Evolutionary conservation across 2,113 vertebrate genomes (phyloP), one percentile per base, ranked within the genome.

Genomic region (Mola mola): DNA sequence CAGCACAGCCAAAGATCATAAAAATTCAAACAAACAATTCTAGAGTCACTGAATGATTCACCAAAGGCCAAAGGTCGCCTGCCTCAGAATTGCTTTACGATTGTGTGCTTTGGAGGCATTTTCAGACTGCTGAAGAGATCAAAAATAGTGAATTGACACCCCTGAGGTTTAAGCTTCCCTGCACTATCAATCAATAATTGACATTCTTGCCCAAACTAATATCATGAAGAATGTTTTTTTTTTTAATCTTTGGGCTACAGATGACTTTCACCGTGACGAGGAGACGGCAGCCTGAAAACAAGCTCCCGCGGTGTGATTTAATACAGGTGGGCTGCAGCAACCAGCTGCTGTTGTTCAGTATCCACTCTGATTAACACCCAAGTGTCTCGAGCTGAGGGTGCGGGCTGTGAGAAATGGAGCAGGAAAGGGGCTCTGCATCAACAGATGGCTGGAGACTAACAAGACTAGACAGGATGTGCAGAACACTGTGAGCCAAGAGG

Each of bases 21-120:
- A 17, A 61, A 22, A 1, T 20, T 40, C 19, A 36, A 26, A 72
- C 65, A 33, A 57, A 69, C 53, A 75, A 20, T 36, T 17, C 26
- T 33, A 15, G 56, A 63, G 64, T 65, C 33, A 17, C 58, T 78
- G 63, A 81, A 72, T 84, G 74, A 86, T 72, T 81, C 57, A 81
- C 68, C 0, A 24, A n/a, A 12, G 68, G 72, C 36, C 55, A 49
- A 0, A 82, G 71, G 78, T 78, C 65, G n/a, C 2, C 26, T 11
- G 5, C 62, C 52, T 69, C 56, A 49, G 25, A 69, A 84, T 61
- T 59, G 76, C 67, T 87, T 85, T 70, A 64, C 56, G 84, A 85
- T 75, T 79, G 71, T 72, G 68, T 31, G 58, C 75, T 9, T 75
- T 50, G 68, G 34, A 68, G 72, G 42, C 48, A 7, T 72, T 82